Conservation (phyloP, 2,113 vertebrate genomes). For the Clinocottus analis region DNA sequence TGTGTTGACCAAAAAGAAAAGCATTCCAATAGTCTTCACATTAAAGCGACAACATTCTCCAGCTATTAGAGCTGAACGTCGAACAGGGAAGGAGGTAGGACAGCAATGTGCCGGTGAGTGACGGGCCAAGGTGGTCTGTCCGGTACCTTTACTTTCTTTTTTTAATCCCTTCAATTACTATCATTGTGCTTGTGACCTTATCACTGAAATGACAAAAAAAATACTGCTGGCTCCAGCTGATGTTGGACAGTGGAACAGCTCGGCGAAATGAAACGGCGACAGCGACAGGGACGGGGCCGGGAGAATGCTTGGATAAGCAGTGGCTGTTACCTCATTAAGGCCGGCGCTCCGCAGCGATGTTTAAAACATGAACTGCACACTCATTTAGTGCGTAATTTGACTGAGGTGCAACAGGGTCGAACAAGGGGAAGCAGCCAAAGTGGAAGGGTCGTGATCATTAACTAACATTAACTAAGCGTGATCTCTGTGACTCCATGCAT, state of each 20-base stretch:
- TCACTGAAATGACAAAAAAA: constrained; percentile 56
- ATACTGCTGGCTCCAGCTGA: constrained; percentile 59
- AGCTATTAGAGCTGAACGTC: neutral
- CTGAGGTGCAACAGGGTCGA: constrained; percentile 61
- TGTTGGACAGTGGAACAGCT: constrained; percentile 56
- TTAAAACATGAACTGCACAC: constrained; percentile 82
- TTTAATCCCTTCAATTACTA: constrained; percentile 15
- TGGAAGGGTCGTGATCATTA: constrained; percentile 60
- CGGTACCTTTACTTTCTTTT: neutral
- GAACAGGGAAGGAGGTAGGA: neutral
- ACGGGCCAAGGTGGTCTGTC: constrained; percentile 1
- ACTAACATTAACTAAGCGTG: constrained; percentile 51
- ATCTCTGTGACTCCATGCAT: constrained; percentile 10
- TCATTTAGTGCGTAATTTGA: constrained; percentile 76
- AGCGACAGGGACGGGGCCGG: neutral
- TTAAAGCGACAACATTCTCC: neutral
- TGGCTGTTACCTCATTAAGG: constrained; percentile 80
- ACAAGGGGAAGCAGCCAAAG: constrained; percentile 54
- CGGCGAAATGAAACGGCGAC: constrained; percentile 39
- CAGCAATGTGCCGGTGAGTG: constrained; percentile 3
- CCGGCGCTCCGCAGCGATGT: constrained; percentile 69
- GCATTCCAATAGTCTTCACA: neutral
- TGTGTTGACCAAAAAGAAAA: neutral
- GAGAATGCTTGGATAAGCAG: constrained; percentile 77
- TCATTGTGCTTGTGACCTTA: constrained; percentile 68